These are phyloP conservation scores for Catamblyrhynchus diadema DNA, from an alignment of 2,797 vertebrate species.

Conservation along the genomic window DNA sequence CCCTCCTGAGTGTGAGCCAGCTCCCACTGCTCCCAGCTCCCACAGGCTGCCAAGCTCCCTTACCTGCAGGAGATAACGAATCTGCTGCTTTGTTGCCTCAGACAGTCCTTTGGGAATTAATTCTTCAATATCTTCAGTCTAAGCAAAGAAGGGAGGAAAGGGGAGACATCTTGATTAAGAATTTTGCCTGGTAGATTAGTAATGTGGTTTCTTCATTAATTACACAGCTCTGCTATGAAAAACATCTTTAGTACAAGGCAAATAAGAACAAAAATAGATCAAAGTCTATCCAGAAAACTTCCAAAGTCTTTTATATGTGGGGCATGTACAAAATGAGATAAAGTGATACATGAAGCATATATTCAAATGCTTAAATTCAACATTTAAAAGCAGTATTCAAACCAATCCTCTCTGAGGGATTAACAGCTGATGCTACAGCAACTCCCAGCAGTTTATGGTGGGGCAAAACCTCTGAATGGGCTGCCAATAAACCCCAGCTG, in stretches of 20 bases:
- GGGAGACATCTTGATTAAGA: constrained; percentile 32
- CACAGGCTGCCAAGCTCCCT: not conserved
- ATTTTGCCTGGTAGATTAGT: not conserved
- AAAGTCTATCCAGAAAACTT: constrained; percentile 3
- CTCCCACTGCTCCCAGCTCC: not conserved
- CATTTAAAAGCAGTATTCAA: not conserved
- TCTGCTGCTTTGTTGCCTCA: constrained; percentile 95
- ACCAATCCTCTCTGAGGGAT: not conserved
- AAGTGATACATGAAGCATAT: not conserved
- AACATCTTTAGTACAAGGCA: not conserved
- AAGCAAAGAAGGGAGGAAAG: constrained; percentile 31
- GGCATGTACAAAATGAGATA: not conserved
- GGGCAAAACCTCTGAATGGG: not conserved
- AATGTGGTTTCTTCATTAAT: constrained; percentile 13
- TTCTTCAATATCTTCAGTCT: constrained; percentile 86
- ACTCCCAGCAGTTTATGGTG: not conserved
- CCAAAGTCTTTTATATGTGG: not conserved
- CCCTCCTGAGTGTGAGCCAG: accelerated
- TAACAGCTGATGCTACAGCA: not conserved
- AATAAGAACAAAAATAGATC: constrained; percentile 37
- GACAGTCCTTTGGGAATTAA: constrained; percentile 91
- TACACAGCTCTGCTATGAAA: not conserved
- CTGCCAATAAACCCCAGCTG: not conserved
- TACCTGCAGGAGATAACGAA: constrained; percentile 95
- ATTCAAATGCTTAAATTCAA: not conserved